Evolutionary conservation across 2,113 vertebrate species (phyloP), one percentile per base, ranked within the genome.

Genomic region (Typhlomys cinereus): DNA sequence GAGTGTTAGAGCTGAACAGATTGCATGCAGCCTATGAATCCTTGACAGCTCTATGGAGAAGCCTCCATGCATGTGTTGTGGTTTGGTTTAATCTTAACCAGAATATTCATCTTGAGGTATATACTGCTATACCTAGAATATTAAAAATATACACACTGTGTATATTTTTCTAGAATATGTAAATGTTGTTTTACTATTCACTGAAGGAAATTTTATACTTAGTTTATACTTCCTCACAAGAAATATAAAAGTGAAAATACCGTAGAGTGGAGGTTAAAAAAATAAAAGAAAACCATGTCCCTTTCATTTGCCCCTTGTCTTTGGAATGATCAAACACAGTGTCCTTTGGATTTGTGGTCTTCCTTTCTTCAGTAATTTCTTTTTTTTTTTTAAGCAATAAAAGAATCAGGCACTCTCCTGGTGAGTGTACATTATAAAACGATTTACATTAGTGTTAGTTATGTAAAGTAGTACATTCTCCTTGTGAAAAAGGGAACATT

Each of bases 371-470:
- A 80, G 18, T 73, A 74, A 14, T 79, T 79, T 50, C n/a, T 92
- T 7, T 41, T 92, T 44, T 92, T 7, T 41, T 92, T 44, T 25
- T 29, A 41, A 50, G 41, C 57, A 46, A 2, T 46, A 14, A 39
- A 4, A 59, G 54, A 66, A 88, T 36, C 21, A 73, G 41, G 18
- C 6, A 50, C 34, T 69, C 0, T 71, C 46, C 11, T 71, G 36
- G 71, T 29, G 44, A 84, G 4, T 48, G 25, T 48, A 79, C 8
- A 50, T 83, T 73, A 31, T 11, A 74, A 36, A 84, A 66, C 23
- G 18, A 46, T 84, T 88, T 73, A 73, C 29, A 50, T 78, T 62
- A 25, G 62, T n/a, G 79, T 85, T 85, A 54, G 21, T 85, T 94
- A 14, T 48, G 67, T 48, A 59, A 85, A 67, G 36, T 80, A 79